These are phyloP conservation scores for Garrulus glandarius DNA, from an alignment of 2,797 vertebrate genomes.

Conservation along the genomic window DNA sequence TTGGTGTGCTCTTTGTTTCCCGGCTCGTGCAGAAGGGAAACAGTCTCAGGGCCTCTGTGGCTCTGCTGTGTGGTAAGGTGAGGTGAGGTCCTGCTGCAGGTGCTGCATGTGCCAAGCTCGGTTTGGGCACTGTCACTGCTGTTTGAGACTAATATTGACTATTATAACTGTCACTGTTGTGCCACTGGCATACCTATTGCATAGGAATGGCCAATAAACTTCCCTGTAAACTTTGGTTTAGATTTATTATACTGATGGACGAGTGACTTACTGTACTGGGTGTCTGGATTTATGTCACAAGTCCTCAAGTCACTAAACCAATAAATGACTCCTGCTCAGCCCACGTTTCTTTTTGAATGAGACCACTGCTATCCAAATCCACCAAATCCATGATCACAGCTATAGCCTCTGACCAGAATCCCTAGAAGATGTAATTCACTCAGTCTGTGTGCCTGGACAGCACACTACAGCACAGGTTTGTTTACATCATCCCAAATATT, in stretches of 20 bases:
- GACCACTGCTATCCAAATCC: neutral
- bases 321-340: neutral
- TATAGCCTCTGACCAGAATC: neutral
- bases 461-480: neutral
- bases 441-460: neutral
- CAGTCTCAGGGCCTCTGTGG: no score
- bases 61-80: neutral
- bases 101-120: fast-evolving
- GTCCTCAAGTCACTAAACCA: neutral
- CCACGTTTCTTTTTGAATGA: neutral
- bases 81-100: neutral
- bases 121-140: neutral
- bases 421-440: neutral
- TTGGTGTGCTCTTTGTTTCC: fast-evolving
- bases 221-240: neutral
- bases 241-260: neutral
- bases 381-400: neutral
- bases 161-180: neutral
- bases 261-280: neutral
- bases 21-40: neutral
- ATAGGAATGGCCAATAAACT: neutral
- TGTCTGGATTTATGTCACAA: neutral
- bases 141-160: neutral
- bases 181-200: neutral
- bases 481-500: neutral